Base-by-base conservation (phyloP, 2,888 invertebrate genomes). In the Rhodophaea formosa region DNA sequence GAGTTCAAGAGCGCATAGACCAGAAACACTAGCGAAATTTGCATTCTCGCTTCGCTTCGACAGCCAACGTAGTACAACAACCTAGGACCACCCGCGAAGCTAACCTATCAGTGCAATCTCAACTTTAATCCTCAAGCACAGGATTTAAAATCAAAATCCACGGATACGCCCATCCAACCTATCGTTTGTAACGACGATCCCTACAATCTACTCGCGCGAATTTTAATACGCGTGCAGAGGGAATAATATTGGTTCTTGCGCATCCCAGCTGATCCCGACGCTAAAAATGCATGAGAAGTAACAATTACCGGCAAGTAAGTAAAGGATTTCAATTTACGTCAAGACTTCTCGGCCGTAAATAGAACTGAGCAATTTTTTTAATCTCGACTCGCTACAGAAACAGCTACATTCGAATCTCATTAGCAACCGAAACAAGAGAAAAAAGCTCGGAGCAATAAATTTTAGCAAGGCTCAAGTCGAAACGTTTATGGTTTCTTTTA, bases 401-500 rank as follows among this genome's bases (percentile, higher is more conserved):
- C 83, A 86, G 83, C 84, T 86, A 86, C 83, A 87, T 88, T 86
- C 84, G 82, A 85, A 88, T 89, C 88, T 90, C 90, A 91, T 91
- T 90, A 90, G 88, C 79, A 80, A 82, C 75, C 76, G 78, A 85
- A 88, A 88, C 79, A 87, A 87, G 82, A 84, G 81, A 85, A 85
- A 87, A 87, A 88, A 85, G 71, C 80, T 80, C 68, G 66, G 68
- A 78, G 85, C 79, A 86, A 91, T 90, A 90, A 91, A 91, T 90
- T 91, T 90, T 86, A 86, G 89, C 89, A 83, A 84, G 84, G 82
- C 86, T 83, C 86, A 87, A 88, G 86, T 87, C 82, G 81, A 86
- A 88, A 86, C 87, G 81, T 88, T 90, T 89, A 87, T 88, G 87
- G 87, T 88, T 87, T 79, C 86, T 87, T 91, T 90, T 90, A 91